Base-by-base conservation (phyloP, 2,888 invertebrate species). In the Thecophora atra region DNA sequence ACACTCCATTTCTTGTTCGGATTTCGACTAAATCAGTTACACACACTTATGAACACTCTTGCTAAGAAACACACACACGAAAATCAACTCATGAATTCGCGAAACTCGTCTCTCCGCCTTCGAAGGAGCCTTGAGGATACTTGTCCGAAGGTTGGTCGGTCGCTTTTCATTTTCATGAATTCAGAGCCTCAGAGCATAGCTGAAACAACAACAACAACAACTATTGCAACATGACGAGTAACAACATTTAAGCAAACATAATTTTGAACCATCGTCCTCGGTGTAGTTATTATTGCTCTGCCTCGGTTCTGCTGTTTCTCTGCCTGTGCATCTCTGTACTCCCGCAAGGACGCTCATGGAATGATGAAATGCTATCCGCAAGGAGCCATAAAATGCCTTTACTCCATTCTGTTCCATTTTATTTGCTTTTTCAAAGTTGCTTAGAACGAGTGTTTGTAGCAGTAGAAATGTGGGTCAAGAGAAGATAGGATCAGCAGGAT, bases 361-460 rank as follows among this genome's bases (percentile, higher is more conserved):
- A 72, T 72, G 72, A 72, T 72, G 69, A 72, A 72, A 72, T 69
- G 69, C 65, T 68, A 69, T 72, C 72, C 63, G 44, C 69, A 37
- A 69, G 72, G 72, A 72, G 69, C 64, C 72, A 72, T 72, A 72
- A 72, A 72, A 68, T 69, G 71, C 30, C 64, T 67, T 44, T 44
- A 17, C 62, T 37, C 42, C 19, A 11, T 11, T 51, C n/a, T 51
- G 28, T 52, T n/a, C 15, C 21, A 64, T 65, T 65, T 65, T 65
- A 44, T 42, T 28, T 52, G 24, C 51, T 51, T 51, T 52, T 19
- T n/a, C 42, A 11, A 42, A 63, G 42, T 37, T 19, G 30, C 30
- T 56, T 15, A 15, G 19, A 19, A 19, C 54, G n/a, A 11, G 19
- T 54, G 21, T 54, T 54, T 54, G 21, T 19, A 54, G 5, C 2